phyloP scores from a whole-genome alignment of 2,888 invertebrate genomes.

The Pomacea canaliculata region DNA sequence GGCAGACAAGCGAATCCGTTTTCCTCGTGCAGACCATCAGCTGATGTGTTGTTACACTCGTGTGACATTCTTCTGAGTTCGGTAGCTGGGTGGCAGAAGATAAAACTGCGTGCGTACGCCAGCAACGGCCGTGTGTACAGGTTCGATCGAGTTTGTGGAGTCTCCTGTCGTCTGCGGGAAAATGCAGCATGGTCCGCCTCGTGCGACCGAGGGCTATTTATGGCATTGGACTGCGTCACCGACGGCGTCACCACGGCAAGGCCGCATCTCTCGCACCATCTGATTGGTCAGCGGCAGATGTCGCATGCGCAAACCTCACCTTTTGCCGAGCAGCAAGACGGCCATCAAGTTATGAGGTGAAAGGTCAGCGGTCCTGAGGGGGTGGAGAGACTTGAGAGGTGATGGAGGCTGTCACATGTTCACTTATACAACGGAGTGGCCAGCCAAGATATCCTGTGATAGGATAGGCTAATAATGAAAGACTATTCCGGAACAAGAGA shows the following conservation, averaged over 20 bases:
- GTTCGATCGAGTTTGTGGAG: background rate
- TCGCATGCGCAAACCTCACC: background rate
- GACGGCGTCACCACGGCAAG: background rate
- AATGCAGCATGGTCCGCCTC: slow-evolving; percentile 3
- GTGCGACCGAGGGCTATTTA: slow-evolving; percentile 9
- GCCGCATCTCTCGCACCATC: background rate
- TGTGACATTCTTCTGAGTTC: no score
- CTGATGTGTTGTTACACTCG: background rate
- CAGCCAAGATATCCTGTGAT: no score
- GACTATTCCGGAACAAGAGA: no score
- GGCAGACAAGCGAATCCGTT: slow-evolving; percentile 21
- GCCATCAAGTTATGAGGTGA: no score
- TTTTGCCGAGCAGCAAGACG: background rate
- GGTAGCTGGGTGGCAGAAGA: no score
- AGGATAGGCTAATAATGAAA: no score
- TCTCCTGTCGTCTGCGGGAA: background rate
- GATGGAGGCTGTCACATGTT: no score
- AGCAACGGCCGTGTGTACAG: slow-evolving; percentile 18
- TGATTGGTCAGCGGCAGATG: slow-evolving; percentile 15
- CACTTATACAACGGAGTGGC: no score
- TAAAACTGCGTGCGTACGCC: background rate
- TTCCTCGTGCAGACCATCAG: no score
- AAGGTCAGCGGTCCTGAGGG: no score
- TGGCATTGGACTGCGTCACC: background rate
- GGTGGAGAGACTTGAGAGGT: no score